Evolutionary conservation across 2,113 vertebrate genomes (phyloP).

Genomic region (Lathamus discolor): DNA sequence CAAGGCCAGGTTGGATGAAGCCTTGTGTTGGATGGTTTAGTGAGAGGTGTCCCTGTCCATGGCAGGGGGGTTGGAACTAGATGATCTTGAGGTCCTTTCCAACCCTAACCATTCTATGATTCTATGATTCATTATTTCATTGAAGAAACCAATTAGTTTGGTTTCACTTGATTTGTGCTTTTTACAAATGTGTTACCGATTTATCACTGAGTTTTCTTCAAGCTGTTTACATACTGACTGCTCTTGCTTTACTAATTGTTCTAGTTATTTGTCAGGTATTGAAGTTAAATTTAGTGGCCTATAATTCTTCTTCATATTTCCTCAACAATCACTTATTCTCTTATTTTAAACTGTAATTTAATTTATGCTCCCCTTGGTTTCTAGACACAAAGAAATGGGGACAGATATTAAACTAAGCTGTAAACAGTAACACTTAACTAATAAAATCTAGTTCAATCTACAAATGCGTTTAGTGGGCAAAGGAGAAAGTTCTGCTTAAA

Average conservation of each 20-base stretch:
- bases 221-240: conserved; percentile 45
- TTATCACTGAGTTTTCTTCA: conserved; percentile 37
- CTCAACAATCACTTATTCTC: not conserved
- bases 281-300: conserved; percentile 37
- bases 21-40: too few relatives aligned
- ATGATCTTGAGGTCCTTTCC: too few relatives aligned
- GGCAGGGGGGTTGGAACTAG: too few relatives aligned
- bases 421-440: not conserved
- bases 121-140: conserved; percentile 26
- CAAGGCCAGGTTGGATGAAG: too few relatives aligned
- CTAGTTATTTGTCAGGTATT: conserved; percentile 34
- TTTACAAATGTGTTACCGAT: conserved; percentile 22
- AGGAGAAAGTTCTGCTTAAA: not conserved
- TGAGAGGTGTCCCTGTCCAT: too few relatives aligned
- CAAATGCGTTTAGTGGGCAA: not conserved
- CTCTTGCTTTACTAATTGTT: conserved; percentile 62
- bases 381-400: not conserved
- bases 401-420: not conserved
- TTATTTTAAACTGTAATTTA: not conserved
- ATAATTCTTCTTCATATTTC: conserved; percentile 35
- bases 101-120: too few relatives aligned
- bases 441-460: not conserved
- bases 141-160: conserved; percentile 31
- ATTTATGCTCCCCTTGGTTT: not conserved
- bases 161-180: conserved; percentile 46